Evolutionary conservation across 1,140 invertebrate species (phyloP).

Genomic region (Lepidurus apus): DNA sequence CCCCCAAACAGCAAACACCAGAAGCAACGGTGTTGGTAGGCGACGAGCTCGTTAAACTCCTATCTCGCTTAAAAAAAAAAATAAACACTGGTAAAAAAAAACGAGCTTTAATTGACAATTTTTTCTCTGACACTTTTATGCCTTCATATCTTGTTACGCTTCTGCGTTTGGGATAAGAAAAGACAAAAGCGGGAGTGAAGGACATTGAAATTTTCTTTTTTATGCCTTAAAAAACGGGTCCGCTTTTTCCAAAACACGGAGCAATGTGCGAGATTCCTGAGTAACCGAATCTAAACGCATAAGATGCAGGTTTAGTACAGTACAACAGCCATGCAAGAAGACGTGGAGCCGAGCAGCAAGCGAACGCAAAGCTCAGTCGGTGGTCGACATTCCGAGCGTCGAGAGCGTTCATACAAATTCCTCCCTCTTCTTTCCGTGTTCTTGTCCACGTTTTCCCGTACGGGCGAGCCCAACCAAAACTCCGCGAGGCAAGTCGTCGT

Average conservation of each 20-base stretch:
- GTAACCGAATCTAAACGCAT: neutral
- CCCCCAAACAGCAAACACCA: neutral
- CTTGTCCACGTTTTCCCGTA: too few species aligned
- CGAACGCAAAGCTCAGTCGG: neutral
- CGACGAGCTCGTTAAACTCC: neutral
- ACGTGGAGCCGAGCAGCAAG: neutral
- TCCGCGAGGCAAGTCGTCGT: too few species aligned
- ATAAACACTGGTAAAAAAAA: neutral
- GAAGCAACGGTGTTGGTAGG: neutral
- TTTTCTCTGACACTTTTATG: neutral
- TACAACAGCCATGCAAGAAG: neutral
- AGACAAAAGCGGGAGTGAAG: neutral
- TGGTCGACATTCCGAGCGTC: conserved; percentile 2
- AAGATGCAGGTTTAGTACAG: neutral
- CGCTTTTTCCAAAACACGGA: neutral
- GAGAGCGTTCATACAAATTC: neutral
- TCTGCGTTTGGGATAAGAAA: neutral
- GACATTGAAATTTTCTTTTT: neutral
- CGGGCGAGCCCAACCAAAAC: too few species aligned
- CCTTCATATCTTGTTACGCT: conserved; percentile 1
- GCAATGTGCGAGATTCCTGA: neutral
- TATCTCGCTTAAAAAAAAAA: neutral
- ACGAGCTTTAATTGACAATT: neutral
- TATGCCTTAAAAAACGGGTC: neutral
- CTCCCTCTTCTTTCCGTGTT: neutral